Evolutionary conservation across 2,797 vertebrate species (phyloP).

Genomic region (Alca torda): DNA sequence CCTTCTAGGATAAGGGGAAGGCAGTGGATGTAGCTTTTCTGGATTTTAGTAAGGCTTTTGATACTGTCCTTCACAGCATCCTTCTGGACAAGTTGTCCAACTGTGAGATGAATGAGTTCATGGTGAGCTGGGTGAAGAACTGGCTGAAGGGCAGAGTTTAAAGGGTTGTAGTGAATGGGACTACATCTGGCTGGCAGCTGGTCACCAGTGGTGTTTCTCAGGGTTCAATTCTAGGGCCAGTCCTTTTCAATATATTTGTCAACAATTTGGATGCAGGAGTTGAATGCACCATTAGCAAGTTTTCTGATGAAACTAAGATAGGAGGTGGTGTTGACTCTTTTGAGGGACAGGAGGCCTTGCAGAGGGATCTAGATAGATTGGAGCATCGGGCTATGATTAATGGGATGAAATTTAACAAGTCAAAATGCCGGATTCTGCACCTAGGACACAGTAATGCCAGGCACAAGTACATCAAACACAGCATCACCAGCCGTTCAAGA

Average conservation of each 20-base stretch:
- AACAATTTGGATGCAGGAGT: too few species aligned
- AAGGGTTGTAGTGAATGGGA: neutral
- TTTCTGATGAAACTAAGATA: too few species aligned
- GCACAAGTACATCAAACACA: neutral
- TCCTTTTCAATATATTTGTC: too few species aligned
- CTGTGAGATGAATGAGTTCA: neutral
- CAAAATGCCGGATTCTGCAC: too few species aligned
- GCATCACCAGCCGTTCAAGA: neutral
- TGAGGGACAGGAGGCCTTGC: too few species aligned
- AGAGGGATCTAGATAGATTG: too few species aligned
- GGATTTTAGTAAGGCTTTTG: neutral
- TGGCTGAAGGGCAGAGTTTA: neutral
- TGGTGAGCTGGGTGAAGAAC: neutral
- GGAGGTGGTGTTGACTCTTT: too few species aligned
- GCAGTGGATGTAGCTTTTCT: neutral
- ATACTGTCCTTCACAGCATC: neutral
- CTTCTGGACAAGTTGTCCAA: neutral
- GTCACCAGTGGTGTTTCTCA: neutral
- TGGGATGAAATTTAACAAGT: too few species aligned
- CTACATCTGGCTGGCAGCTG: too few species aligned
- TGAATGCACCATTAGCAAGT: too few species aligned
- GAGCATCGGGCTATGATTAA: too few species aligned
- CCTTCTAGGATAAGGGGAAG: neutral
- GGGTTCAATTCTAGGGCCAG: neutral
- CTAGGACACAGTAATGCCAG: too few species aligned